Percentiles rank a stretch among this genome's conserved stretches.
phyloP scores from a whole-genome alignment of 2,113 vertebrate species.

The Odontesthes bonariensis region DNA sequence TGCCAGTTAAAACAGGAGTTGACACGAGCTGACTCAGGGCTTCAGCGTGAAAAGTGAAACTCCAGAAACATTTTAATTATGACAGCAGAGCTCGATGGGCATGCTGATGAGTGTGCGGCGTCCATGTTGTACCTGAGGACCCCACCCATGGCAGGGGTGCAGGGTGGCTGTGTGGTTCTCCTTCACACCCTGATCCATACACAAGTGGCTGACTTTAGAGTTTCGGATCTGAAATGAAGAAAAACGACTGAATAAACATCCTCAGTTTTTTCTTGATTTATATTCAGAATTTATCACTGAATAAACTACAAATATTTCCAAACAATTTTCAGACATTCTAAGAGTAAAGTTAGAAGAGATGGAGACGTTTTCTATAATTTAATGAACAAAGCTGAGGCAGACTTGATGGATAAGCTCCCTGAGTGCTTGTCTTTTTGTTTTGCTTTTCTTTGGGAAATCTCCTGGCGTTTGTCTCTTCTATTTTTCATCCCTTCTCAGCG shows the following conservation, averaged over 20 bases:
- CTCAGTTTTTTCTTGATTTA: background rate
- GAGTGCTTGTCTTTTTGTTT: too few species aligned
- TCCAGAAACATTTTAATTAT: constrained; percentile 37
- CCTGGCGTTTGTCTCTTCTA: background rate
- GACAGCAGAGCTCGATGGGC: constrained; percentile 54
- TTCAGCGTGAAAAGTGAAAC: constrained; percentile 36
- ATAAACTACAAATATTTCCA: too few species aligned
- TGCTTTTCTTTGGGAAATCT: background rate
- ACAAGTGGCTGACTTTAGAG: constrained; percentile 92
- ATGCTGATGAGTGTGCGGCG: background rate
- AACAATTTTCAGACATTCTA: too few species aligned
- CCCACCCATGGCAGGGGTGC: constrained; percentile 96
- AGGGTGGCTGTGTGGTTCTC: constrained; percentile 96
- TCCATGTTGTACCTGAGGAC: constrained; percentile 88
- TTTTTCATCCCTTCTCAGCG: background rate
- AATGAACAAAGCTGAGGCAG: too few species aligned
- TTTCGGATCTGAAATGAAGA: constrained; percentile 87
- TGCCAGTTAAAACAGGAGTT: constrained; percentile 9
- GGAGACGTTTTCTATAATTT: too few species aligned
- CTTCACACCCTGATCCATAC: constrained; percentile 93
- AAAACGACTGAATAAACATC: background rate
- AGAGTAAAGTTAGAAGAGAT: too few species aligned
- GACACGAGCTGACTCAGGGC: constrained; percentile 49
- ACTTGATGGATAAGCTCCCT: too few species aligned
- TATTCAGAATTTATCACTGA: too few species aligned